Evolutionary conservation across 2,113 vertebrate genomes (phyloP).

Genomic region (Speoplatyrhinus poulsoni): DNA sequence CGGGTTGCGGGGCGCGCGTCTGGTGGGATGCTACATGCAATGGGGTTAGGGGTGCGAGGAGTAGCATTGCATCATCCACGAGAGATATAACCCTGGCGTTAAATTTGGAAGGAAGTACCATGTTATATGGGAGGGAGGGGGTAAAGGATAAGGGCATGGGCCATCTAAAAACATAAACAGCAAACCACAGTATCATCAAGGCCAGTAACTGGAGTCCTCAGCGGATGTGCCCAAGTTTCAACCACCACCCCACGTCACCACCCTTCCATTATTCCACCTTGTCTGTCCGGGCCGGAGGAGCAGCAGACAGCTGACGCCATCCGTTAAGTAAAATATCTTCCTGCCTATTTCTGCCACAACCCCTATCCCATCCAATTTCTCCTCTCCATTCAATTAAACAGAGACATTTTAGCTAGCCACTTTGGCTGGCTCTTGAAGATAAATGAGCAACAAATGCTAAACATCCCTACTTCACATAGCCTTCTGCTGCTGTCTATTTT

Average conservation of each 20-base stretch:
- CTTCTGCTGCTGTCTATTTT: constrained; percentile 31
- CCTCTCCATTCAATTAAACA: constrained; percentile 34
- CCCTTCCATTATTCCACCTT: constrained; percentile 21
- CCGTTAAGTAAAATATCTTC: background rate
- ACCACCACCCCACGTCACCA: background rate
- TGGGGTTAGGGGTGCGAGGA: constrained; percentile 7
- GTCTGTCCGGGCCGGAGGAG: constrained; percentile 44
- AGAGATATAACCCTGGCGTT: constrained; percentile 19
- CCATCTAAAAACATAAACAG: constrained; percentile 44
- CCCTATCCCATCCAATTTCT: constrained; percentile 44
- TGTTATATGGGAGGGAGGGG: too few species aligned
- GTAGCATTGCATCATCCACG: constrained; percentile 20
- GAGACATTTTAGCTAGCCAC: constrained; percentile 52
- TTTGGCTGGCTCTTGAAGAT: constrained; percentile 34
- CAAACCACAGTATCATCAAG: constrained; percentile 40
- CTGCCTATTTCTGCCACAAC: constrained; percentile 25
- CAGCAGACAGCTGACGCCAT: constrained; percentile 36
- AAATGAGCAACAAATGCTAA: constrained; percentile 22
- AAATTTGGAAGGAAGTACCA: constrained; percentile 46
- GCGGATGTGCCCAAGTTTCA: constrained; percentile 38
- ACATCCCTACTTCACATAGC: constrained; percentile 21
- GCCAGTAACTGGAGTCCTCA: constrained; percentile 43
- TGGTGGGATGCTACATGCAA: constrained; percentile 4
- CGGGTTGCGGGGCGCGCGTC: constrained; percentile 36
- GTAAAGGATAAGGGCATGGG: too few species aligned